These are phyloP conservation scores for Campoplex capitator DNA, from an alignment of 2,888 invertebrate species.

Conservation along the genomic window DNA sequence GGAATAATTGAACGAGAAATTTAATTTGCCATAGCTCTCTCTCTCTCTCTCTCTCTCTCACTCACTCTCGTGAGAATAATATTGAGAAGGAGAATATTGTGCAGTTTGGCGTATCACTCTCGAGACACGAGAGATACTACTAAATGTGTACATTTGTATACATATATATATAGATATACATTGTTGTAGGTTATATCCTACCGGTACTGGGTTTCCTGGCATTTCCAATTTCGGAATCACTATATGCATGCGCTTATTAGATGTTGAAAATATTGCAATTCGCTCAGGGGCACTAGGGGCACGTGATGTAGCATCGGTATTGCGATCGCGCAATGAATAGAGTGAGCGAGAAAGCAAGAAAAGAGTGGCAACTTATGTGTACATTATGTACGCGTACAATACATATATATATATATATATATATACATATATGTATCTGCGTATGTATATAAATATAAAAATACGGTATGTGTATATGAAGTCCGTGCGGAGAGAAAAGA, in stretches of 20 bases:
- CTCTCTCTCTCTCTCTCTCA: background rate
- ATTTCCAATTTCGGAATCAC: conserved; percentile 66
- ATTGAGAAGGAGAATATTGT: conserved; percentile 51
- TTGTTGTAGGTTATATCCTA: conserved; percentile 44
- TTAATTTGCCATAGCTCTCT: conserved; percentile 31
- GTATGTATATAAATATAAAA: conserved; percentile 20
- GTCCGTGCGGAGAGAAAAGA: conserved; percentile 63
- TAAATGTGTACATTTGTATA: background rate
- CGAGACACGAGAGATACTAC: conserved; percentile 35
- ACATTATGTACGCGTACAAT: background rate
- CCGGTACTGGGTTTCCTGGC: conserved; percentile 56
- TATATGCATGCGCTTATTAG: conserved; percentile 59
- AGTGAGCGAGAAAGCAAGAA: conserved; percentile 53
- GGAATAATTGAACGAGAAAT: conserved; percentile 49
- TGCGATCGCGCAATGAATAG: conserved; percentile 63
- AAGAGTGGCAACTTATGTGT: conserved; percentile 40
- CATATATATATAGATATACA: background rate
- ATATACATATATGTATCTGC: background rate
- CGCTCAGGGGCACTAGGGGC: conserved; percentile 58
- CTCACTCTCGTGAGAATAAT: conserved; percentile 36
- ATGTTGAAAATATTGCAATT: conserved; percentile 66
- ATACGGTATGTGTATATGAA: conserved; percentile 41
- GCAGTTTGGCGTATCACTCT: conserved; percentile 48
- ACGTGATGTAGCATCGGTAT: conserved; percentile 55
- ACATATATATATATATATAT: conserved; percentile 1